Evolutionary conservation across 2,113 vertebrate species (phyloP).

Genomic region (Dolichotis patagonum): DNA sequence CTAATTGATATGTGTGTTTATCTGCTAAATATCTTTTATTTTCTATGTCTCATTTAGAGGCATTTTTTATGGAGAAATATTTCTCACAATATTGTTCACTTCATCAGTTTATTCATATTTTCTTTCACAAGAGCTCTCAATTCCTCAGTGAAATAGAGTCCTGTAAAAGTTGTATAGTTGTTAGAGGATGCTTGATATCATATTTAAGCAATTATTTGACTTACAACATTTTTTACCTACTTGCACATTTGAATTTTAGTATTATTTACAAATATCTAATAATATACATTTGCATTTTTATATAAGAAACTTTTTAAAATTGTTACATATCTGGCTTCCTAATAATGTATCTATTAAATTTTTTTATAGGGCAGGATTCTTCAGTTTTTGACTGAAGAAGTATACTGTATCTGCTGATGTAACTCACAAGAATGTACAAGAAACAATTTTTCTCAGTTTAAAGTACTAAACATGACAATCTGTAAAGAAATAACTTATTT

Average conservation of each 20-base stretch:
- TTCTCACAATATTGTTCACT: background rate
- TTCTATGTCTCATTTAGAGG: background rate
- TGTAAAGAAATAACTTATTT: background rate
- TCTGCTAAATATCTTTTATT: background rate
- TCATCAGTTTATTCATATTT: background rate
- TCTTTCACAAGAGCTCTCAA: background rate
- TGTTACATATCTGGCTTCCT: background rate
- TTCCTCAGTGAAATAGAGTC: background rate
- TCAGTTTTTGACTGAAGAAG: background rate
- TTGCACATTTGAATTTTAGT: background rate
- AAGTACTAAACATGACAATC: background rate
- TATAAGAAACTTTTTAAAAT: background rate
- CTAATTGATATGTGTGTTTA: background rate
- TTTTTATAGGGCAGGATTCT: background rate
- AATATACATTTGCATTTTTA: background rate
- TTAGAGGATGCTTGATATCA: background rate
- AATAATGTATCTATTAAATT: background rate
- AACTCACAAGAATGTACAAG: background rate
- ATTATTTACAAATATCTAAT: background rate
- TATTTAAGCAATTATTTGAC: background rate
- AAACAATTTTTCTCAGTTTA: background rate
- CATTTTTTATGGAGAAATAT: background rate
- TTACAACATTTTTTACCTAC: background rate
- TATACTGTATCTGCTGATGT: background rate
- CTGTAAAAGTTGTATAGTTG: background rate